Evolutionary conservation across 2,888 invertebrate genomes (phyloP).

Genomic region (Sarcophaga rosellei): DNA sequence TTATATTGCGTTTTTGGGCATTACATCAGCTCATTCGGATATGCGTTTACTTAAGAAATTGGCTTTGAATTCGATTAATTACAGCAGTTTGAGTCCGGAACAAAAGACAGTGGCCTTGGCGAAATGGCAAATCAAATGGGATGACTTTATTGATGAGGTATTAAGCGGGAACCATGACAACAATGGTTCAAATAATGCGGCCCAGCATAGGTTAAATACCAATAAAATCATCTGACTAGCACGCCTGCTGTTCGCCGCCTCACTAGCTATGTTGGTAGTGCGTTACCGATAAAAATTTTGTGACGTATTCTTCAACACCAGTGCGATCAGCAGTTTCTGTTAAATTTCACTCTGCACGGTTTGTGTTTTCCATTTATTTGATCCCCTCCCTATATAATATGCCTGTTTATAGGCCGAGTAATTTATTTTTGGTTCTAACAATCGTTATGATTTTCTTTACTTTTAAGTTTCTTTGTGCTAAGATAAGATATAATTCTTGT

Average conservation of each 20-base stretch:
- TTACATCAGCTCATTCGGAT: conserved; percentile 86
- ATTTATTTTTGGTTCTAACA: too few species aligned
- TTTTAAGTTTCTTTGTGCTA: conserved; percentile 21
- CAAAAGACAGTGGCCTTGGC: conserved; percentile 82
- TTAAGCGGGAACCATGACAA: conserved; percentile 56
- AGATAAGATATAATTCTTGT: conserved; percentile 25
- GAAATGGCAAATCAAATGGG: conserved; percentile 84
- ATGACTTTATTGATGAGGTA: conserved; percentile 82
- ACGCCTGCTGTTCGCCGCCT: conserved; percentile 73
- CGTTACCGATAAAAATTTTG: too few species aligned
- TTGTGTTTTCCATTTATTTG: too few species aligned
- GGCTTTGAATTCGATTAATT: conserved; percentile 87
- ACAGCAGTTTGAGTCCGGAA: conserved; percentile 83
- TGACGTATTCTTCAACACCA: not conserved
- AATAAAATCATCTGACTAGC: conserved; percentile 76
- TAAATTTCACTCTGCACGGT: not conserved
- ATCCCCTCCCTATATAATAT: too few species aligned
- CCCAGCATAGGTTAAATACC: conserved; percentile 52
- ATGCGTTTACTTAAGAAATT: conserved; percentile 87
- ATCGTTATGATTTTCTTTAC: not conserved
- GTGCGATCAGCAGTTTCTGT: conserved; percentile 10
- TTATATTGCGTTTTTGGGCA: conserved; percentile 89
- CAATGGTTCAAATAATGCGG: not conserved
- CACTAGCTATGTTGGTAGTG: not conserved
- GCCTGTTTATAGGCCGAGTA: too few species aligned